phyloP scores from a whole-genome alignment of 2,797 vertebrate species.

The Gallinago stenura region DNA sequence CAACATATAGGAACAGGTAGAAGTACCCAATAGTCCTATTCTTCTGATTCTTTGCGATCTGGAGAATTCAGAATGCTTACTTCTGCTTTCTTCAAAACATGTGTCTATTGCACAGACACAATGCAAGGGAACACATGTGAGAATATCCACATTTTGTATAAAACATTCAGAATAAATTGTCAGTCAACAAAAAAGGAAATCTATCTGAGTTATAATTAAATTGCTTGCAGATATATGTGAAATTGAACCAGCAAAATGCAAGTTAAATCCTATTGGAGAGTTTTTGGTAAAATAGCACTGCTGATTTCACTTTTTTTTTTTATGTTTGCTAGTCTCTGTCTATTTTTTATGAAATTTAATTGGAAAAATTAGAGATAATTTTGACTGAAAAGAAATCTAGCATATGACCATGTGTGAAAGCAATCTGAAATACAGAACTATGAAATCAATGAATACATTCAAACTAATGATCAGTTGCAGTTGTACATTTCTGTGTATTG shows the following conservation, averaged over 20 bases:
- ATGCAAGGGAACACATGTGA: background rate
- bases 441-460: background rate
- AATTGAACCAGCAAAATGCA: background rate
- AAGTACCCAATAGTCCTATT: background rate
- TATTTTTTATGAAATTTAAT: background rate
- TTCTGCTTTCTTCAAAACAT: background rate
- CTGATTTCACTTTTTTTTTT: background rate
- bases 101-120: background rate
- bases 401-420: background rate
- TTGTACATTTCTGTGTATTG: background rate
- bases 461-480: background rate
- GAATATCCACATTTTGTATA: background rate
- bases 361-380: background rate
- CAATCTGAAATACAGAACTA: background rate
- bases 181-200: background rate
- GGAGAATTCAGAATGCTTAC: background rate
- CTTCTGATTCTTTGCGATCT: background rate
- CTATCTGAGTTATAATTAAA: background rate
- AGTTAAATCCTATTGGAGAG: background rate
- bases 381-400: background rate
- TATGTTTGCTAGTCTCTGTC: background rate
- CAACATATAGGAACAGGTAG: background rate
- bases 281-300: background rate
- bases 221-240: background rate
- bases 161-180: background rate